Percentiles rank a stretch among this genome's conserved stretches.
These are phyloP conservation scores for Nasonia vitripennis DNA, from an alignment of 1,140 invertebrate genomes.

Conservation along the genomic window DNA sequence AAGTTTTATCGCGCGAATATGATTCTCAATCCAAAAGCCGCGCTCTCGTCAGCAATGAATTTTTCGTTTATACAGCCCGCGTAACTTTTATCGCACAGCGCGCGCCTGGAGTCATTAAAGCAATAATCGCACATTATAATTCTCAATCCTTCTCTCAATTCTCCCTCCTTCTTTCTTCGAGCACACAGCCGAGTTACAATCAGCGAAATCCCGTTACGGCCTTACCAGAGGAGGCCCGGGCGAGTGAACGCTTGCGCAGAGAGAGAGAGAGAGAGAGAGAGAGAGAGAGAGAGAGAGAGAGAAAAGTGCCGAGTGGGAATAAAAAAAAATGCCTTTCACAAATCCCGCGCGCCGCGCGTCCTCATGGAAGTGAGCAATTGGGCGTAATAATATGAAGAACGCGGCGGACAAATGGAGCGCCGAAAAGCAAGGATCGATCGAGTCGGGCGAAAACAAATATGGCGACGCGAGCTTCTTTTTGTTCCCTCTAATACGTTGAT, in stretches of 20 bases:
- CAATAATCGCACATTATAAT: conserved; percentile 27
- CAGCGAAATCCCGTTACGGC: conserved; percentile 32
- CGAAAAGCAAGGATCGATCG: not conserved
- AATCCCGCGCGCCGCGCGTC: not conserved
- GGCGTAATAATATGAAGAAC: conserved; percentile 11
- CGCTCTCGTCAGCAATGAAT: not conserved
- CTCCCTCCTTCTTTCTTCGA: not conserved
- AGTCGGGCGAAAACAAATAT: not conserved
- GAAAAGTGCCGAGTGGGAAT: not conserved
- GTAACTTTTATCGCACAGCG: not conserved
- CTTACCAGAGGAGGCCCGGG: not conserved
- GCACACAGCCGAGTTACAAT: not conserved
- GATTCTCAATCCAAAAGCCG: not conserved
- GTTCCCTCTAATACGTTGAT: too few relatives aligned
- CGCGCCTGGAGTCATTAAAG: conserved; percentile 20
- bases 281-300: not conserved
- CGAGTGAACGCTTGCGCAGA: not conserved
- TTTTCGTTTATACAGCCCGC: not conserved
- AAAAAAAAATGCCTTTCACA: conserved; percentile 18
- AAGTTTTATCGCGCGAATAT: not conserved
- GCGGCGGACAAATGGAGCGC: not conserved
- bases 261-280: not conserved
- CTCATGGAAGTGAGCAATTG: conserved; percentile 28
- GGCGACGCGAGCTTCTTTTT: not conserved
- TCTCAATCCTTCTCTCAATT: not conserved